These are phyloP conservation scores for Buathra laborator DNA, from an alignment of 2,888 invertebrate species.

Conservation along the genomic window DNA sequence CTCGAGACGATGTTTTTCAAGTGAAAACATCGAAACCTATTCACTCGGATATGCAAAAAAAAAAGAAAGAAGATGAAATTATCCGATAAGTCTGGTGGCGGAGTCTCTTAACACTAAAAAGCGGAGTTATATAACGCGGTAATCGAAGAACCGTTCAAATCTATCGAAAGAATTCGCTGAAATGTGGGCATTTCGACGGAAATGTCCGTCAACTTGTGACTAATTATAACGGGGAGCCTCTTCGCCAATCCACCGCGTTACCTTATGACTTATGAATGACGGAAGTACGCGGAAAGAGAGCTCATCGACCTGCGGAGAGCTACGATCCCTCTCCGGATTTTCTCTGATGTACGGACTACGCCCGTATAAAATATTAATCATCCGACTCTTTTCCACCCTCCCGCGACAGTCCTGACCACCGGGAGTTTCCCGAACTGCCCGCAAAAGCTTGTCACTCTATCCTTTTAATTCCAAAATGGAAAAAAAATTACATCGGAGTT, in stretches of 20 bases:
- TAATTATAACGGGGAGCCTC: conserved; percentile 41
- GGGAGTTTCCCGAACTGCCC: conserved; percentile 1
- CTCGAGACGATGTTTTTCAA: not conserved
- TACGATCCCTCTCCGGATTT: conserved; percentile 20
- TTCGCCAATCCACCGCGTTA: conserved; percentile 19
- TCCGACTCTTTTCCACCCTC: conserved; percentile 55
- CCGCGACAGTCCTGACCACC: conserved; percentile 9
- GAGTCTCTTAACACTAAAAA: not conserved
- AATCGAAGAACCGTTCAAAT: conserved; percentile 13
- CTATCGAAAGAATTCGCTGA: conserved; percentile 39
- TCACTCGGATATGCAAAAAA: not conserved
- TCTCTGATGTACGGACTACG: conserved; percentile 7
- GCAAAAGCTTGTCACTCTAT: conserved; percentile 4
- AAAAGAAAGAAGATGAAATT: not conserved
- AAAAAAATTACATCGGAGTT: conserved; percentile 2
- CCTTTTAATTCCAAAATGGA: not conserved
- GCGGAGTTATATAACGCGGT: not conserved
- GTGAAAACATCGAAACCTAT: not conserved
- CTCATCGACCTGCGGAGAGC: conserved; percentile 35
- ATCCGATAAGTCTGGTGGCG: not conserved
- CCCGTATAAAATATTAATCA: conserved; percentile 55
- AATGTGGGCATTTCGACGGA: conserved; percentile 51
- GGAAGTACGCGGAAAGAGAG: conserved; percentile 32
- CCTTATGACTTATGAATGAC: conserved; percentile 61
- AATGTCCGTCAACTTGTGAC: conserved; percentile 45